A percentile compares a stretch with the other conserved stretches of the same genome.
Evolutionary conservation across 2,113 vertebrate genomes (phyloP).

Genomic region (Elephas maximus): DNA sequence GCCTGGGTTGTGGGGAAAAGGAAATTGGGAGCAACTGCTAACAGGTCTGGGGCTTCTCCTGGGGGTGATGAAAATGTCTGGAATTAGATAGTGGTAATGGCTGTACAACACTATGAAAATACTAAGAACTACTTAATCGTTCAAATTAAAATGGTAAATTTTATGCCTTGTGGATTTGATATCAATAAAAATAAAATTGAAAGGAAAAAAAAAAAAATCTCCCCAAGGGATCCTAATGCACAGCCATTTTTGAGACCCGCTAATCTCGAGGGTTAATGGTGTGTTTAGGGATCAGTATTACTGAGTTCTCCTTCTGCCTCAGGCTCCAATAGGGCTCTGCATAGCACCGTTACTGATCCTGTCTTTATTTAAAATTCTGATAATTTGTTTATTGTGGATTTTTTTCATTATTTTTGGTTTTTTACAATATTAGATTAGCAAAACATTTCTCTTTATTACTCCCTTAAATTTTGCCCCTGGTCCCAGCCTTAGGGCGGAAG

Average conservation of each 20-base stretch:
- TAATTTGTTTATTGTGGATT: not conserved
- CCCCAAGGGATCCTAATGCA: not conserved
- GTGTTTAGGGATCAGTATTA: not conserved
- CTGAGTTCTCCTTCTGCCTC: not conserved
- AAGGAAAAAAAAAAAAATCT: not conserved
- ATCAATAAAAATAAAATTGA: not conserved
- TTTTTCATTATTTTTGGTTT: not conserved
- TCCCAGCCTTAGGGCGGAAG: not conserved
- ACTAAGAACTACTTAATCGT: too few species aligned
- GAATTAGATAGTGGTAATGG: too few species aligned
- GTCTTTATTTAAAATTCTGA: constrained; percentile 11
- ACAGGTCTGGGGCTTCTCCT: too few species aligned
- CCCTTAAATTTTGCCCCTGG: not conserved
- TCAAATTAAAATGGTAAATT: not conserved
- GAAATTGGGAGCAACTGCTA: too few species aligned
- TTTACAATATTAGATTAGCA: not conserved
- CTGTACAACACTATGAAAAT: too few species aligned
- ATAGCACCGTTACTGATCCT: not conserved
- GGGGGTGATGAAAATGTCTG: too few species aligned
- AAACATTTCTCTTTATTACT: not conserved
- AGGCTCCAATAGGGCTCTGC: not conserved
- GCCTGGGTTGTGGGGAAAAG: too few species aligned
- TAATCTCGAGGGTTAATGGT: not conserved
- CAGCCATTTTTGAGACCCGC: not conserved
- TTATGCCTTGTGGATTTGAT: not conserved